Evolutionary conservation across 2,888 invertebrate genomes (phyloP), one percentile per base, ranked within the genome.

Genomic region (Eustalomyia histrio): DNA sequence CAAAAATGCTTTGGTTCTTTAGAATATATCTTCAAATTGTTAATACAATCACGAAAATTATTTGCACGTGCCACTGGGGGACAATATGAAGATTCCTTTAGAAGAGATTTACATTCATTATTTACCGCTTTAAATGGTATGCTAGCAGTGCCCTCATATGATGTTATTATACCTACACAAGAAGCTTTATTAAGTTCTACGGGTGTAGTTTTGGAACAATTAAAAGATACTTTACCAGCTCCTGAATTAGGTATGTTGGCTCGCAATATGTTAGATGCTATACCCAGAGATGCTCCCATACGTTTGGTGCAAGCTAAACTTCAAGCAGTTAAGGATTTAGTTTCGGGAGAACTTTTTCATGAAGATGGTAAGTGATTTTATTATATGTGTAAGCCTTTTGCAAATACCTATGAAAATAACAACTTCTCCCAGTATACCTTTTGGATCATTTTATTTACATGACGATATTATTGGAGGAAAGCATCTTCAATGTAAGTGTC

Each of bases 1-100:
- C 95, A 96, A 88, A 97, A 96, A 87, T 97, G 97, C 87, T 96
- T 97, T 79, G 94, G 95, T 73, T 97, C 97, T 0, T 91, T 98
- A 57, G 97, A 97, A 87, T 97, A 97, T 82, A 96, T 98, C 84
- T 97, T 98, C 90, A 96, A 97, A 83, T 93, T 98, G 85, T 95
- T 98, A 2, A 97, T 98, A 47, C 96, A 97, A 85, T 98, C 97
- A 53, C 92, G 97, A 7, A 90, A 95, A 50, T 88, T 97, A 50
- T 97, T 97, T 91, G 94, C 96, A 0, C 92, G 96, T 17, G 97
- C 97, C 0, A 97, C 96, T 0, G 96, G 96, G 9, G 97, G 96
- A 0, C 95, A 96, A 89, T 96, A 95, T 87, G 97, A 97, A 87
- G 97, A 97, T 87, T 95, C 95, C 86, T 97, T 97, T 88, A 92